phyloP scores from a whole-genome alignment of 1,140 invertebrate species.

The Sweltsa coloradensis region DNA sequence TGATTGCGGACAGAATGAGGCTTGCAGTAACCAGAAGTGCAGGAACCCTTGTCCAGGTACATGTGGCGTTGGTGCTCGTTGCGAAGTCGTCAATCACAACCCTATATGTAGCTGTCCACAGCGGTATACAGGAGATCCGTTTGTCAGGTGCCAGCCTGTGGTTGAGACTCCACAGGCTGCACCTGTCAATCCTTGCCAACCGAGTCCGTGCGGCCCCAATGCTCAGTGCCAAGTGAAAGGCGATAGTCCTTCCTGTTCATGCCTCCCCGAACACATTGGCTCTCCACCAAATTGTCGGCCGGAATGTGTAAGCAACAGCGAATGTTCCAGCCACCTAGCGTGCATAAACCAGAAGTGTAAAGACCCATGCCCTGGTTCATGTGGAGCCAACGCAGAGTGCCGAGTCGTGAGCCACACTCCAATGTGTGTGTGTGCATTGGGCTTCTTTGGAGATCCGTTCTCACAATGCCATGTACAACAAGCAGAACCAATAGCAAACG shows the following conservation, averaged over 20 bases:
- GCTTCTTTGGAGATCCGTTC: constrained; percentile 32
- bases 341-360: constrained; percentile 25
- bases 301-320: constrained; percentile 23
- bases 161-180: constrained; percentile 18
- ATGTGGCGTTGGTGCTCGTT: constrained; percentile 35
- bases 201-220: constrained; percentile 44
- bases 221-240: constrained; percentile 38
- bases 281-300: constrained; percentile 23
- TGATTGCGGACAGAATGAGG: constrained; percentile 32
- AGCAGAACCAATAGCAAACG: constrained; percentile 9
- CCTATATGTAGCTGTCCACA: constrained; percentile 40
- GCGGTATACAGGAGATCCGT: constrained; percentile 41
- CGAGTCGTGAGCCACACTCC: constrained; percentile 27
- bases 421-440: constrained; percentile 27
- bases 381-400: constrained; percentile 30
- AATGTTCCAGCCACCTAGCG: constrained; percentile 21
- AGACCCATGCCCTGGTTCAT: constrained; percentile 27
- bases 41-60: constrained; percentile 37
- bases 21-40: constrained; percentile 38
- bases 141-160: constrained; percentile 34
- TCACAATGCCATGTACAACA: constrained; percentile 6
- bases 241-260: constrained; percentile 21
- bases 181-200: constrained; percentile 28
- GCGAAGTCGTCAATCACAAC: constrained; percentile 40
- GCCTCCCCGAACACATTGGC: constrained; percentile 24